Percentiles rank a stretch among this genome's conserved stretches.
phyloP scores from a whole-genome alignment of 23 tunicate genomes.

The Ciona savignyi region DNA sequence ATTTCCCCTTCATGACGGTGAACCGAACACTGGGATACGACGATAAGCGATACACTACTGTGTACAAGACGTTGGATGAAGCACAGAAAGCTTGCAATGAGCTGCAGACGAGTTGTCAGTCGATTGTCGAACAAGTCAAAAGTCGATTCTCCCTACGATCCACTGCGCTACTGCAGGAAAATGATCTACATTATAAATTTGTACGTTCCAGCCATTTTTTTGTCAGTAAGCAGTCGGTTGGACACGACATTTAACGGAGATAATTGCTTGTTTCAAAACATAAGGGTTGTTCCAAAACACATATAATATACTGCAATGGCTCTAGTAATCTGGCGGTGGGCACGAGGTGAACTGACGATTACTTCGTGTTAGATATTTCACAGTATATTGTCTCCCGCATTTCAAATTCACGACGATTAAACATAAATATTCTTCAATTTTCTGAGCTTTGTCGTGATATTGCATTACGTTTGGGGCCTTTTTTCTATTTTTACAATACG shows the following conservation, averaged over 20 bases:
- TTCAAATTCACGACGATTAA: too few species aligned
- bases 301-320: too few species aligned
- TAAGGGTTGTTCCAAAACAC: neutral
- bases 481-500: too few species aligned
- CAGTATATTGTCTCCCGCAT: too few species aligned
- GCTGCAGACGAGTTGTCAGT: constrained; percentile 30
- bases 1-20: constrained; percentile 30
- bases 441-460: too few species aligned
- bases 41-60: constrained; percentile 30
- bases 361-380: neutral
- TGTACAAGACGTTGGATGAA: constrained; percentile 41
- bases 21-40: constrained; percentile 27
- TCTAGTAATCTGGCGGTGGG: too few species aligned
- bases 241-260: too few species aligned
- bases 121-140: constrained; percentile 57
- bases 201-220: constrained; percentile 14
- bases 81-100: constrained; percentile 53
- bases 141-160: constrained; percentile 56
- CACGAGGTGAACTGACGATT: too few species aligned
- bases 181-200: constrained; percentile 35
- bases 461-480: too few species aligned
- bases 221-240: too few species aligned
- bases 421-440: too few species aligned
- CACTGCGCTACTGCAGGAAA: constrained; percentile 71
- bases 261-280: neutral